Conservation (phyloP, 2,888 invertebrate species). For the Anoncus sp. region DNA sequence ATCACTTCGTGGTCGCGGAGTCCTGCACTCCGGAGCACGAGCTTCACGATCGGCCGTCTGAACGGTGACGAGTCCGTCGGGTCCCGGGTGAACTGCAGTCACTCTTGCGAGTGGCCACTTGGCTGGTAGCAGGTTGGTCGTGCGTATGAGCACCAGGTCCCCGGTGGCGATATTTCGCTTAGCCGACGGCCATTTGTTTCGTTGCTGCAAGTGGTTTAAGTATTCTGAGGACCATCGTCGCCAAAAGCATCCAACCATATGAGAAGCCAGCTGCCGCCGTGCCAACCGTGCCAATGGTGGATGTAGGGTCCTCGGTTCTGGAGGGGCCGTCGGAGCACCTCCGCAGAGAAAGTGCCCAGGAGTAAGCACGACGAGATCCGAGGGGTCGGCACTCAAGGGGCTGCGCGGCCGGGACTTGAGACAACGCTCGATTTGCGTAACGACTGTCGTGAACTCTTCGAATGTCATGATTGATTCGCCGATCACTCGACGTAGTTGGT, state of each 20-base stretch:
- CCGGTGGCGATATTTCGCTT: not conserved
- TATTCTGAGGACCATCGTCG: conserved; percentile 14
- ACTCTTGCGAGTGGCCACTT: not conserved
- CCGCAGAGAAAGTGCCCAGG: conserved; percentile 25
- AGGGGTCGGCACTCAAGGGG: conserved; percentile 4
- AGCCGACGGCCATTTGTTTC: not conserved
- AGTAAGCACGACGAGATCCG: conserved; percentile 9
- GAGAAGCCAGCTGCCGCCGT: not conserved
- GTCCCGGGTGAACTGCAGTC: not conserved
- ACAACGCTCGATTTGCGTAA: conserved; percentile 3
- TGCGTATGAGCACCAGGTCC: not conserved
- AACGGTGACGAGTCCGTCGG: conserved; percentile 3
- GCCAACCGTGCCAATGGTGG: not conserved
- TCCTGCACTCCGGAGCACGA: not conserved
- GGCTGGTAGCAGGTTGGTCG: not conserved
- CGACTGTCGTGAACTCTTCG: not conserved
- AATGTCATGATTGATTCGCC: not conserved
- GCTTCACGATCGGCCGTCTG: conserved; percentile 5
- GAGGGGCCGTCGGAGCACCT: not conserved
- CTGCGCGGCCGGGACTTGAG: conserved; percentile 8
- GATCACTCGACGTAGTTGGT: not conserved
- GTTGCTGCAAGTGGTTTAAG: conserved; percentile 1
- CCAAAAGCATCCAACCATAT: conserved; percentile 6
- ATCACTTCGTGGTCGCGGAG: not conserved
- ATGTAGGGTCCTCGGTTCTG: conserved; percentile 1